Conservation (phyloP, 2,113 vertebrate species). For the Melierax canorus region DNA sequence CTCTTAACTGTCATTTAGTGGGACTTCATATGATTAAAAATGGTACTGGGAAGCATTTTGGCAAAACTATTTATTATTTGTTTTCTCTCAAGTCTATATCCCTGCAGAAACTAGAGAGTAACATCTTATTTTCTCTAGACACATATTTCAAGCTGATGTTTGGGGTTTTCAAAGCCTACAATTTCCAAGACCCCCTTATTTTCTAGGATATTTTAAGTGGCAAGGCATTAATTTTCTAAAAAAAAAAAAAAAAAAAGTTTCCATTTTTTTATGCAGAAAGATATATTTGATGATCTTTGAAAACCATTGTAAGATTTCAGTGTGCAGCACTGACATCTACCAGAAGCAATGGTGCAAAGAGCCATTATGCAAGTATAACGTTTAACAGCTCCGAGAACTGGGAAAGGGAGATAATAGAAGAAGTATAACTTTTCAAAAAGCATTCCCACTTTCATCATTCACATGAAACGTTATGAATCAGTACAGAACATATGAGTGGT, state of each 20-base stretch:
- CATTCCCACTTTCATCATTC: neutral
- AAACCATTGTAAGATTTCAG: neutral
- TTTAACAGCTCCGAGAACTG: neutral
- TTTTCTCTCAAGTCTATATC: neutral
- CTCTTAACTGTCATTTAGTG: neutral
- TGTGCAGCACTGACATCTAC: fast-evolving
- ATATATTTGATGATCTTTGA: neutral
- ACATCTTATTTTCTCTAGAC: neutral
- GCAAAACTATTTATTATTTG: neutral
- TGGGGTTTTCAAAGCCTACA: neutral
- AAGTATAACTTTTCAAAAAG: neutral
- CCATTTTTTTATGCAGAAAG: neutral
- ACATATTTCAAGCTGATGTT: neutral
- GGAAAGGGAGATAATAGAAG: neutral
- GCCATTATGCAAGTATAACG: neutral
- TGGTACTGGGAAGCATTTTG: neutral
- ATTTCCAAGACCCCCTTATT: neutral
- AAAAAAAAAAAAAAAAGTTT: neutral
- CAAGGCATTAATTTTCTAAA: neutral
- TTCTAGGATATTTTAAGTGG: neutral
- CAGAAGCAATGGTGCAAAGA: neutral
- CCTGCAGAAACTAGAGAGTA: neutral
- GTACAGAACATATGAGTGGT: neutral
- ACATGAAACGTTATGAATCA: neutral
- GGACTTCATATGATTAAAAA: neutral